A percentile compares a stretch with the other conserved stretches of the same genome.
Conservation (phyloP, 2,888 invertebrate species). For the Lymantria dispar region DNA sequence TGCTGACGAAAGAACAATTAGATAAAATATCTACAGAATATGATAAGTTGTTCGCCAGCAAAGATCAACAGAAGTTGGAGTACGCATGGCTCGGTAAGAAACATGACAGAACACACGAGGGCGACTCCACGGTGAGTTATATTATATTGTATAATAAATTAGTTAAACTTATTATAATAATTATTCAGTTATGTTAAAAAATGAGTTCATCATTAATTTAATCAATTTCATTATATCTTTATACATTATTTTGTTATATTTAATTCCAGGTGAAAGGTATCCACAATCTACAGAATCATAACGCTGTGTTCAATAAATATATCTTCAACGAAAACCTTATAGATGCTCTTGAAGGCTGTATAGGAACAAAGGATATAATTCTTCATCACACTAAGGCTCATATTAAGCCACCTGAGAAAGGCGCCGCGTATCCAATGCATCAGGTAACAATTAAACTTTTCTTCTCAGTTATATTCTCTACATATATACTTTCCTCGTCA, state of each 20-base stretch:
- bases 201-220: not conserved
- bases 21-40: conserved; percentile 71
- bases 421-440: conserved; percentile 83
- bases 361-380: conserved; percentile 78
- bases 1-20: conserved; percentile 66
- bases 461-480: too few relatives aligned
- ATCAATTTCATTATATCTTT: not conserved
- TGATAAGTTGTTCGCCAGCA: conserved; percentile 73
- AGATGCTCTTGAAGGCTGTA: conserved; percentile 78
- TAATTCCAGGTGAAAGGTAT: conserved; percentile 78
- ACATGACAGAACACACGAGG: conserved; percentile 46
- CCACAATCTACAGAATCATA: conserved; percentile 83
- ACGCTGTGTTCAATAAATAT: conserved; percentile 70
- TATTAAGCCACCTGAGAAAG: conserved; percentile 81
- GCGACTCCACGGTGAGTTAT: conserved; percentile 41
- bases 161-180: not conserved
- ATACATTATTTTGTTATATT: not conserved
- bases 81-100: conserved; percentile 80
- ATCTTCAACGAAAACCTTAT: conserved; percentile 72
- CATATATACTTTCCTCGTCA: too few relatives aligned
- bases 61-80: conserved; percentile 74
- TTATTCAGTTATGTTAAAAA: not conserved
- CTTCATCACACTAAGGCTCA: conserved; percentile 85
- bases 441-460: conserved; percentile 52
- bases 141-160: not conserved